A percentile compares a stretch with the other conserved stretches of the same genome.
phyloP scores from a whole-genome alignment of 2,113 vertebrate species.

The Otocyon megalotis region DNA sequence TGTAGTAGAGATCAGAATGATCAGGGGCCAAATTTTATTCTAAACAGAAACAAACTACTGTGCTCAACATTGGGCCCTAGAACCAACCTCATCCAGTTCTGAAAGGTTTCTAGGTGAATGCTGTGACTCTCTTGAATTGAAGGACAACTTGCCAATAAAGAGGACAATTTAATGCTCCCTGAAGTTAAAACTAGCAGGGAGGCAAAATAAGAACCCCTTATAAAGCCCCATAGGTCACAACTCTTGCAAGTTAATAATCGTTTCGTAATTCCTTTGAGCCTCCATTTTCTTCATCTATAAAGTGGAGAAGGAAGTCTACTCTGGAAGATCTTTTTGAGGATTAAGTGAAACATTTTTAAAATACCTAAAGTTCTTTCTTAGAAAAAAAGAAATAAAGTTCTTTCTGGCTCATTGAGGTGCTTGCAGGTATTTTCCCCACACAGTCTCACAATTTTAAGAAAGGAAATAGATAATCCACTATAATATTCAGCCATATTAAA shows the following conservation, averaged over 20 bases:
- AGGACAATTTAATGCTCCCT: background rate
- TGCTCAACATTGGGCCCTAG: background rate
- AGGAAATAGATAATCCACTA: background rate
- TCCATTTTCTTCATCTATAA: background rate
- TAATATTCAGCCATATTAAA: background rate
- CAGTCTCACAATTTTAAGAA: background rate
- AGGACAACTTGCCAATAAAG: background rate
- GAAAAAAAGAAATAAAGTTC: background rate
- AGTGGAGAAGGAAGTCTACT: background rate
- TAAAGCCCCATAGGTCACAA: background rate
- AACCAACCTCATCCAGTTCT: background rate
- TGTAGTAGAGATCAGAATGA: background rate
- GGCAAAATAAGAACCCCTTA: background rate
- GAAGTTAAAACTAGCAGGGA: background rate
- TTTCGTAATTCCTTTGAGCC: background rate
- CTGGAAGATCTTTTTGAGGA: background rate
- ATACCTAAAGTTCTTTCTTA: background rate
- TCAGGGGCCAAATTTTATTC: background rate
- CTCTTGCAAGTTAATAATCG: background rate
- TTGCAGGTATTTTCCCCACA: background rate
- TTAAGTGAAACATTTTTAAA: slow-evolving; percentile 12
- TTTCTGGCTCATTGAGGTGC: background rate
- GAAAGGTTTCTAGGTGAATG: background rate
- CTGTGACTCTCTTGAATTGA: background rate
- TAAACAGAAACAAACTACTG: background rate